These are phyloP conservation scores for Monochamus alternatus DNA, from an alignment of 2,888 invertebrate genomes.

Conservation along the genomic window DNA sequence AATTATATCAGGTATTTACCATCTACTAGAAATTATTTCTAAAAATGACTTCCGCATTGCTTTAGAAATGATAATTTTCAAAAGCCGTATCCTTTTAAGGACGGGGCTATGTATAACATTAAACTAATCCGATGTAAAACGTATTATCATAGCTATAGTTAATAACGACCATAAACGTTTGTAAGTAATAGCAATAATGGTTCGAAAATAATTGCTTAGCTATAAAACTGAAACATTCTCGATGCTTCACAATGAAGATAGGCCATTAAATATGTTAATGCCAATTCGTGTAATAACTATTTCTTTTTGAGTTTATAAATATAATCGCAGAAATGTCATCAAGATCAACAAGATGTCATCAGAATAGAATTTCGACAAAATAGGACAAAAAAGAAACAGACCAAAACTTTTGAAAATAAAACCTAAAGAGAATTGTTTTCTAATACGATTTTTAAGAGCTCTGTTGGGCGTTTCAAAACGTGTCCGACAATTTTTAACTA, in stretches of 20 bases:
- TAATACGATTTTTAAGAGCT: too few species aligned
- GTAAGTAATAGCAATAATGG: constrained; percentile 18
- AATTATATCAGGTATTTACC: too few species aligned
- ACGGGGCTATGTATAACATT: not conserved
- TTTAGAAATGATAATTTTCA: not conserved
- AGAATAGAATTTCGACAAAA: too few species aligned
- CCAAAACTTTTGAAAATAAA: too few species aligned
- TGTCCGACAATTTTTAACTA: too few species aligned
- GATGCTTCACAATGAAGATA: not conserved
- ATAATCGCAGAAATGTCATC: not conserved
- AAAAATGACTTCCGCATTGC: not conserved
- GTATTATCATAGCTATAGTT: constrained; percentile 12
- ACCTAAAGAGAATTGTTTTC: too few species aligned
- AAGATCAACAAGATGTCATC: too few species aligned
- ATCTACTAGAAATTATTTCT: not conserved
- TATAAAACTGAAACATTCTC: constrained; percentile 3
- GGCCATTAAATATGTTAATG: constrained; percentile 7
- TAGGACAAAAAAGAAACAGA: too few species aligned
- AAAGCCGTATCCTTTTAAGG: not conserved
- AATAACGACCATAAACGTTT: constrained; percentile 19
- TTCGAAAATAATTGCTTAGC: constrained; percentile 11
- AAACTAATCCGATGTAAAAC: constrained; percentile 18
- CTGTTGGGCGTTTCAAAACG: too few species aligned
- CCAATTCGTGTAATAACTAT: not conserved
- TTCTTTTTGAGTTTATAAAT: not conserved